Evolutionary conservation across 2,797 vertebrate genomes (phyloP).

Genomic region (Cyprinella venusta): DNA sequence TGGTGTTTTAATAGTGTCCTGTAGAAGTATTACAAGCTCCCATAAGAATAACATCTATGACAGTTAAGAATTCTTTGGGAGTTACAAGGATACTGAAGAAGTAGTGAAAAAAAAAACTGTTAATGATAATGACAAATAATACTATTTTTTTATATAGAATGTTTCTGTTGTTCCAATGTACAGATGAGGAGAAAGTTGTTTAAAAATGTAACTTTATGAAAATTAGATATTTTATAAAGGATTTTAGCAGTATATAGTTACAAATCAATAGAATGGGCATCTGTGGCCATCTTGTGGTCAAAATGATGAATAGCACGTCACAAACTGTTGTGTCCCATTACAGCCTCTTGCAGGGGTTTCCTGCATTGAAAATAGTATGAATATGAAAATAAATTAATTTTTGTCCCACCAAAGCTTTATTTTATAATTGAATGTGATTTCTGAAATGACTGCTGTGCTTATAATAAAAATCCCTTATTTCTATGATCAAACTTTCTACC

Average conservation of each 20-base stretch:
- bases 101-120: neutral
- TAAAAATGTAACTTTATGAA: neutral
- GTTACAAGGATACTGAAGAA: neutral
- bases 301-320: neutral
- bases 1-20: too few relatives aligned
- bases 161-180: neutral
- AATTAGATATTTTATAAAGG: neutral
- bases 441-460: neutral
- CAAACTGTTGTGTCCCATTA: neutral
- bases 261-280: neutral
- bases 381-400: neutral
- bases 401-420: neutral
- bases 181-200: neutral
- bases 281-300: slow-evolving; percentile 13
- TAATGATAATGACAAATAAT: neutral
- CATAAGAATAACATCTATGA: neutral
- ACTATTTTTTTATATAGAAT: neutral
- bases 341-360: neutral
- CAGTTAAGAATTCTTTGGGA: neutral
- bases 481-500: neutral
- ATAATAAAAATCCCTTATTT: too few relatives aligned
- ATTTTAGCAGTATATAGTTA: neutral
- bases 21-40: too few relatives aligned
- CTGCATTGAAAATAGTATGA: neutral
- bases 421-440: neutral